Evolutionary conservation across 1,140 invertebrate genomes (phyloP), one percentile per base, ranked within the genome.

Genomic region (Thaumatotibia leucotreta): DNA sequence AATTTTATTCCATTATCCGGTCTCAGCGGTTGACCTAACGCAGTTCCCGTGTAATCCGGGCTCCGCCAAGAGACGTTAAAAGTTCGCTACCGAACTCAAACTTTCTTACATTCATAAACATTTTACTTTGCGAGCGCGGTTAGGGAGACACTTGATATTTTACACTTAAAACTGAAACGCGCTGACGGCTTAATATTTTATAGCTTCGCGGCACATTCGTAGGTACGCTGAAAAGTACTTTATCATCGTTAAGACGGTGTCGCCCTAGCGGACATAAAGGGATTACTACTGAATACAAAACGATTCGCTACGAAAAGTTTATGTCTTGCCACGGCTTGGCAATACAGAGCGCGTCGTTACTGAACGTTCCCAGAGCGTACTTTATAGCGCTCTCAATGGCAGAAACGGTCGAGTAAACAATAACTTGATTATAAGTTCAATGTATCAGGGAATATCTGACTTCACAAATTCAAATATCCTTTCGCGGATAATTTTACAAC

Each of bases 81-180:
- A 86, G 77, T 86, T 84, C 23, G 32, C 65, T 68, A 70, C 67
- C 70, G 71, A 77, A 77, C 68, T 79, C 65, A 22, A 58, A 88
- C 73, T 71, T 83, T 84, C 80, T 84, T 84, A 84, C 82, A 83
- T 89, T 86, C 85, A 88, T 87, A 88, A 89, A 88, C 79, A 89
- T 88, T 89, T 88, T 84, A 83, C 82, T 86, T 86, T 70, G 63
- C 52, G 62, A 66, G 52, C 64, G 20, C 63, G 58, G 54, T 66
- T 61, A 10, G 61, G 20, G 62, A 54, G 64, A 65, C 69, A 69
- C 68, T 66, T 75, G 66, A 33, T 70, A 70, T 73, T 70, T 72
- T 70, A 68, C 74, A 71, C 66, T 73, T 68, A 67, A 66, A 70
- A 71, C 58, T 58, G 52, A 58, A 58, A 58, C 24, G 52, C 52